Evolutionary conservation across 2,797 vertebrate species (phyloP).

Genomic region (Phataginus tetradactyla): DNA sequence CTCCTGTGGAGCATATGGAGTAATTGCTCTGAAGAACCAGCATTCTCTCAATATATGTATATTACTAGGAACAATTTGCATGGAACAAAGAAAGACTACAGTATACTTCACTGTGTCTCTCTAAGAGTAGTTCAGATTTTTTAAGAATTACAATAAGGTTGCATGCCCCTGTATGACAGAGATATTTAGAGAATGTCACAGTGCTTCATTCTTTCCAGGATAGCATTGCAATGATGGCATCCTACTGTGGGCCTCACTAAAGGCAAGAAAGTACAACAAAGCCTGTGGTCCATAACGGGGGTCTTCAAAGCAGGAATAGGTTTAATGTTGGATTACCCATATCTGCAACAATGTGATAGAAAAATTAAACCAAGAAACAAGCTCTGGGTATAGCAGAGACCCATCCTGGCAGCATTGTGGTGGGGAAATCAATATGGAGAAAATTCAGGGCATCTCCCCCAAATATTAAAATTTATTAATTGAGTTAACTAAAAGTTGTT

Average conservation of each 20-base stretch:
- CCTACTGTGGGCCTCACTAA: not conserved
- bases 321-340: not conserved
- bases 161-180: not conserved
- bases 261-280: not conserved
- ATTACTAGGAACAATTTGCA: not conserved
- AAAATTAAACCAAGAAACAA: not conserved
- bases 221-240: not conserved
- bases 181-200: not conserved
- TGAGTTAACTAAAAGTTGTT: not conserved
- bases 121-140: not conserved
- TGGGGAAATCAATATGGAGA: not conserved
- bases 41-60: not conserved
- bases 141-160: not conserved
- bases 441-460: not conserved
- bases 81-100: not conserved
- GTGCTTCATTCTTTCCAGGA: not conserved
- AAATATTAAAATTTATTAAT: not conserved
- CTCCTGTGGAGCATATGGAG: not conserved
- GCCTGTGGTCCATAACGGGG: not conserved
- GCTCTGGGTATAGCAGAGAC: not conserved
- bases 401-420: not conserved
- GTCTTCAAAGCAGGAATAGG: not conserved
- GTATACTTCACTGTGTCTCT: not conserved
- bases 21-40: not conserved
- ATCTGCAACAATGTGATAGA: not conserved